Percentiles rank a stretch among this genome's conserved stretches.
phyloP scores from a whole-genome alignment of 2,888 invertebrate species.

The Sphaerophoria taeniata region DNA sequence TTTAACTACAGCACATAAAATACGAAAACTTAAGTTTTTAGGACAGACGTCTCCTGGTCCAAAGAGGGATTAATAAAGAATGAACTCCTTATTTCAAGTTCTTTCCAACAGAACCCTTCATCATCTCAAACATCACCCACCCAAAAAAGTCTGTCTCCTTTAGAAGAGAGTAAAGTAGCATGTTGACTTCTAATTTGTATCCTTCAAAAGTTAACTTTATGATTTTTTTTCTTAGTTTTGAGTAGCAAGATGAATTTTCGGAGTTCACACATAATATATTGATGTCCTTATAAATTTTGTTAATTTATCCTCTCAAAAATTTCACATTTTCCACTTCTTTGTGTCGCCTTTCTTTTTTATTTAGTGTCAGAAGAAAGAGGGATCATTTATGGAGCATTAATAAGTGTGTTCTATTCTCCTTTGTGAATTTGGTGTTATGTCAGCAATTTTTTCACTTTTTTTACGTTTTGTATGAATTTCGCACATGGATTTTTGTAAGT shows the following conservation, averaged over 20 bases:
- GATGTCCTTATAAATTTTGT: slow-evolving; percentile 35
- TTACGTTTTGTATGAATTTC: background rate
- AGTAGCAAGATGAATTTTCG: background rate
- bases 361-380: background rate
- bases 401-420: slow-evolving; percentile 24
- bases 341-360: background rate
- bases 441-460: slow-evolving; percentile 40
- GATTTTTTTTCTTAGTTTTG: background rate
- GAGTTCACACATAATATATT: slow-evolving; percentile 29
- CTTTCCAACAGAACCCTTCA: background rate
- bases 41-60: no score
- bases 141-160: background rate
- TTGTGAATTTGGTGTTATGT: slow-evolving; percentile 42
- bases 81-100: no score
- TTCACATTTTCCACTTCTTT: slow-evolving; percentile 4
- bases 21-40: background rate
- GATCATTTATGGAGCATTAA: slow-evolving; percentile 48
- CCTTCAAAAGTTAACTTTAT: slow-evolving; percentile 9
- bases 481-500: background rate
- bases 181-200: slow-evolving; percentile 57
- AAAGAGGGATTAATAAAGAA: no score
- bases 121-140: background rate
- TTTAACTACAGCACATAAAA: slow-evolving; percentile 14
- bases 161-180: background rate
- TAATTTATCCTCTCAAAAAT: slow-evolving; percentile 33